Base-by-base conservation (phyloP, 2,888 invertebrate species). In the Chalcis sispes region DNA sequence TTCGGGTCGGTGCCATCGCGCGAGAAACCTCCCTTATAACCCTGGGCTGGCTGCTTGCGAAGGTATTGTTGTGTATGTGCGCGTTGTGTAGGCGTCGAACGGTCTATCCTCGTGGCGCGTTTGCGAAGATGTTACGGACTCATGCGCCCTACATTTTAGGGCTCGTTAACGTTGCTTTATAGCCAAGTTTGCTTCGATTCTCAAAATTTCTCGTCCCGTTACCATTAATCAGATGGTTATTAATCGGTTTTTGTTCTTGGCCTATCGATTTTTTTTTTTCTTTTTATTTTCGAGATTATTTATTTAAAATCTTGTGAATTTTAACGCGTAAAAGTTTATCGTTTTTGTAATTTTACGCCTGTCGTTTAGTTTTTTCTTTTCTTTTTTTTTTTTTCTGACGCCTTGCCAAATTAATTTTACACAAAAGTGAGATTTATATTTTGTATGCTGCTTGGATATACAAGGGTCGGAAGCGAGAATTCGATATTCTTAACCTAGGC, bases 1-100 rank as follows among this genome's bases (percentile, higher is more conserved):
- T 80, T 77, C 75, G 46, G 70, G 62, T 65, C 77, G 82, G 81
- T 80, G 82, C 80, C 81, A 64, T 27, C 48, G 48, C 48, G 59
- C 50, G 25, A 36, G 48, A 36, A 58, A 59, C 69, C 46, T 18
- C 42, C 42, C n/a, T n/a, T 3, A 32, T 3, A 32, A 32, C 5
- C n/a, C n/a, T n/a, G 32, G 32, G 32, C 32, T 5, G 32, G 32
- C 32, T 32, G 32, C 5, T 3, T 3, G 32, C 5, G 8, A n/a
- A n/a, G n/a, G n/a, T n/a, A n/a, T n/a, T n/a, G n/a, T n/a, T n/a
- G n/a, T n/a, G n/a, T n/a, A n/a, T n/a, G n/a, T n/a, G n/a, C n/a
- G 3, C 32, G 32, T 32, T 32, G 32, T 3, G 32, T 8, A 8
- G 5, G 40, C 27, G 46, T 1, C 18, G 18, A 20, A 20, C 64